Evolutionary conservation across 2,113 vertebrate genomes (phyloP), one percentile per base, ranked within the genome.

Genomic region (Calidris pugnax): DNA sequence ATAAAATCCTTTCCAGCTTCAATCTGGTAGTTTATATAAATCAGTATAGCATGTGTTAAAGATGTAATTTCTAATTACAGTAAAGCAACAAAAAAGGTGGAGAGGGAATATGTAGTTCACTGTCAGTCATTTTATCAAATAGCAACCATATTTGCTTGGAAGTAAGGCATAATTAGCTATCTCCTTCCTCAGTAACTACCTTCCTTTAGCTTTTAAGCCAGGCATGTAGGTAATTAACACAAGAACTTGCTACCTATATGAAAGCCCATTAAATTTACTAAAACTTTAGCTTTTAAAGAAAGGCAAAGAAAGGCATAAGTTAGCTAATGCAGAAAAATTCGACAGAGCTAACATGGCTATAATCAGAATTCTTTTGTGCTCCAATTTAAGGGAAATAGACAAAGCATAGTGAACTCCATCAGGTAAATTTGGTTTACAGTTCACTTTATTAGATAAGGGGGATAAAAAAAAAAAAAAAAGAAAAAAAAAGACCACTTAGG

Each of bases 1-100:
- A 95, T 66, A 87, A 94, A 96, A 96, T 79, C 85, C 26, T 66
- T 86, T 89, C 73, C 83, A 81, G 39, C 56, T 85, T 93, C 79
- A 84, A 4, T 84, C 83, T 93, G 67, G 30, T 62, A 53, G 30
- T 92, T 90, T 85, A 85, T 79, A 94, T 78, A 95, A 97, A 96
- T 92, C 78, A 86, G 64, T 47, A 45, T 30, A 81, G 48, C 71
- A 19, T 9, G 22, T 53, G 30, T 47, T 80, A 87, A 89, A 87
- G 80, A 90, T 63, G 86, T 95, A 41, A 88, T 59, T 76, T 59
- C 80, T 88, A 93, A 85, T 89, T 53, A 81, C 41, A 62, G 37
- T 78, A 91, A 76, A 84, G 33, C 55, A 96, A 84, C 63, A 68
- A 63, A 92, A 95, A 77, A 41, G 60, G 12, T 60, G 39, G 45